Evolutionary conservation across 2,113 vertebrate species (phyloP).

Genomic region (Varanus komodoensis): DNA sequence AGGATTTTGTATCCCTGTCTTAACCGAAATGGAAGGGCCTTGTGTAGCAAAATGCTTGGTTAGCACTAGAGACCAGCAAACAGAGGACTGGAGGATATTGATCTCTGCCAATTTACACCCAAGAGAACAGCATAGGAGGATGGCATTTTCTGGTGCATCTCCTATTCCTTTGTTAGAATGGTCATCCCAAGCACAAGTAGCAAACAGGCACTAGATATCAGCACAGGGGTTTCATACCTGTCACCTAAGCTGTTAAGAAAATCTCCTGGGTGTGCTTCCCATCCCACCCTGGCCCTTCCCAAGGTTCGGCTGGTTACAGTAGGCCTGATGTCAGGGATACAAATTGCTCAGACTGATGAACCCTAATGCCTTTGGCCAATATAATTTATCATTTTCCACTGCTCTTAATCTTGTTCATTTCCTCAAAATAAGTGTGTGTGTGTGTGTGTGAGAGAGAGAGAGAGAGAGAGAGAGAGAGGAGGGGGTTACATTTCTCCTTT

Average conservation of each 20-base stretch:
- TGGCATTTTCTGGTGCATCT: not conserved
- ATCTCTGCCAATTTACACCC: not conserved
- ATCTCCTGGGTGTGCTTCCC: constrained; percentile 6
- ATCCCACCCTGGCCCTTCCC: not conserved
- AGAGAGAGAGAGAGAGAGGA: too few species aligned
- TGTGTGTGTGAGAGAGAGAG: not conserved
- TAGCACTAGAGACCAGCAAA: too few species aligned
- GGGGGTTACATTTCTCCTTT: constrained; percentile 56
- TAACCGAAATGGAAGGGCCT: not conserved
- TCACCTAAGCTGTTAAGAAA: not conserved
- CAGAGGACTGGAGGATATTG: not conserved
- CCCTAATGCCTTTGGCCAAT: constrained; percentile 24
- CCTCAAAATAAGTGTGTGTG: constrained; percentile 42
- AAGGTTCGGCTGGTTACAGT: constrained; percentile 18
- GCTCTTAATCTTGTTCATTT: not conserved
- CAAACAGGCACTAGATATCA: too few species aligned
- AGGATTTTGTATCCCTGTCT: too few species aligned
- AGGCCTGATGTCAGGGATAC: constrained; percentile 3
- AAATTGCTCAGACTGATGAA: constrained; percentile 9
- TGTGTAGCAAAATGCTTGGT: not conserved
- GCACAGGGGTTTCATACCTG: not conserved
- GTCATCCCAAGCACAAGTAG: not conserved
- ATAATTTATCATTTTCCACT: constrained; percentile 30
- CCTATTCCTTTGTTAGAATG: not conserved
- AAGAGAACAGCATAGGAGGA: not conserved